phyloP scores from a whole-genome alignment of 1,140 invertebrate species.

The Conus betulinus region DNA sequence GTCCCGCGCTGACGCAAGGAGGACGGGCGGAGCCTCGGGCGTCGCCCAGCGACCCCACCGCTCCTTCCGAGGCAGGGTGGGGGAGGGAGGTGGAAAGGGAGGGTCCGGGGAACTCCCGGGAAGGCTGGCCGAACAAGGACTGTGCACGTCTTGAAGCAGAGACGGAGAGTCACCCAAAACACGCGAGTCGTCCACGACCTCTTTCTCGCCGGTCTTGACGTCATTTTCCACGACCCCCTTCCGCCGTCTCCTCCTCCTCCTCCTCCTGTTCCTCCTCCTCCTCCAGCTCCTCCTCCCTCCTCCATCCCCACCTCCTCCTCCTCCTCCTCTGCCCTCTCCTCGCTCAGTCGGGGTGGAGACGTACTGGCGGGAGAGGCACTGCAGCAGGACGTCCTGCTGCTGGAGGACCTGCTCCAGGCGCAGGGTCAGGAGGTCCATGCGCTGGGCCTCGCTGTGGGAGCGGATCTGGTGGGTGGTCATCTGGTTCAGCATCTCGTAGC shows the following conservation, averaged over 20 bases:
- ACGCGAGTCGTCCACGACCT: background rate
- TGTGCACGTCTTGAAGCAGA: background rate
- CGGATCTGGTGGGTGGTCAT: conserved; percentile 25
- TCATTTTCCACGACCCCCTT: background rate
- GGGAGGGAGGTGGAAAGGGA: background rate
- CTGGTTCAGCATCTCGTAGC: conserved; percentile 69
- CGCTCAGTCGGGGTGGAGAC: background rate
- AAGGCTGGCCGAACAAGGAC: background rate
- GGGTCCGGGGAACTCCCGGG: background rate
- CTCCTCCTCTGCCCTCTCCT: conserved; percentile 10
- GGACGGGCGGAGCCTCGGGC: background rate
- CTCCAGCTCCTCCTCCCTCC: background rate
- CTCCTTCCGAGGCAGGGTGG: background rate
- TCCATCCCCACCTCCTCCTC: background rate
- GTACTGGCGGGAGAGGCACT: background rate
- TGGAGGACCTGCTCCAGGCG: conserved; percentile 27
- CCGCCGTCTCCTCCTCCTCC: background rate
- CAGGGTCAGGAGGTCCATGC: conserved; percentile 8
- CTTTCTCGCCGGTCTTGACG: background rate
- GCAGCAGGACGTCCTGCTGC: conserved; percentile 16
- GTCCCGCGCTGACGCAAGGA: background rate
- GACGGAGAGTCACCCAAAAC: background rate
- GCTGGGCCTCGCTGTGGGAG: conserved; percentile 15
- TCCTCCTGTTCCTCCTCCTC: background rate
- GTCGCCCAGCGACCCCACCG: background rate